These are phyloP conservation scores for Meteorus cinctellus DNA, from an alignment of 2,888 invertebrate species.

Conservation along the genomic window DNA sequence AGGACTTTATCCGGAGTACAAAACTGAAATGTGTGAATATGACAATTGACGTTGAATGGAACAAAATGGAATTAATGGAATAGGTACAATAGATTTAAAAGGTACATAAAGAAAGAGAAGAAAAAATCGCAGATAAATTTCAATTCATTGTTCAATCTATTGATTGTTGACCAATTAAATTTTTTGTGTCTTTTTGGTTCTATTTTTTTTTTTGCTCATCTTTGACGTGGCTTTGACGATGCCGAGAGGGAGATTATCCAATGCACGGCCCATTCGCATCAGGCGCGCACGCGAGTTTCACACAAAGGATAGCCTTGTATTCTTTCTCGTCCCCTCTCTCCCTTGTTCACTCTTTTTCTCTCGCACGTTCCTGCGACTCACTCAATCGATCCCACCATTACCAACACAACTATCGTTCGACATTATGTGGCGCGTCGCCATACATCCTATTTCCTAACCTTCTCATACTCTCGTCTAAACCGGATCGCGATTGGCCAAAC, in stretches of 20 bases:
- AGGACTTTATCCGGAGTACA: too few species aligned
- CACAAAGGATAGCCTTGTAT: constrained; percentile 72
- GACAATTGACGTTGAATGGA: too few species aligned
- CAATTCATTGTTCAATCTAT: constrained; percentile 9
- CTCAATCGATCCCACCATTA: constrained; percentile 21
- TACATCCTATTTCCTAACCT: constrained; percentile 62
- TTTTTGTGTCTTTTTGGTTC: constrained; percentile 14
- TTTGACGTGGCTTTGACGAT: constrained; percentile 32
- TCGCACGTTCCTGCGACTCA: constrained; percentile 19
- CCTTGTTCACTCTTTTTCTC: constrained; percentile 17
- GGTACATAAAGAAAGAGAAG: not conserved
- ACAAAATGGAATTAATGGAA: too few species aligned
- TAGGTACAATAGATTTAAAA: too few species aligned
- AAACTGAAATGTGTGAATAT: too few species aligned
- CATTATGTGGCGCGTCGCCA: constrained; percentile 21
- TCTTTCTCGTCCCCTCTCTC: constrained; percentile 42
- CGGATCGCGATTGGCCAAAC: constrained; percentile 41
- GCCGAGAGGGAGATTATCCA: constrained; percentile 38
- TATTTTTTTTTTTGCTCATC: constrained; percentile 35
- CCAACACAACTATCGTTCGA: constrained; percentile 19
- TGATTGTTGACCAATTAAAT: not conserved
- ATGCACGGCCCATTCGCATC: constrained; percentile 39
- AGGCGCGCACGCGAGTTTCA: constrained; percentile 64
- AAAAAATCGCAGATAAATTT: constrained; percentile 13
- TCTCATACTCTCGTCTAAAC: constrained; percentile 53